Percentiles rank a stretch among this genome's conserved stretches.
These are phyloP conservation scores for Zelostemma sp. DNA, from an alignment of 1,140 invertebrate genomes.

Conservation along the genomic window DNA sequence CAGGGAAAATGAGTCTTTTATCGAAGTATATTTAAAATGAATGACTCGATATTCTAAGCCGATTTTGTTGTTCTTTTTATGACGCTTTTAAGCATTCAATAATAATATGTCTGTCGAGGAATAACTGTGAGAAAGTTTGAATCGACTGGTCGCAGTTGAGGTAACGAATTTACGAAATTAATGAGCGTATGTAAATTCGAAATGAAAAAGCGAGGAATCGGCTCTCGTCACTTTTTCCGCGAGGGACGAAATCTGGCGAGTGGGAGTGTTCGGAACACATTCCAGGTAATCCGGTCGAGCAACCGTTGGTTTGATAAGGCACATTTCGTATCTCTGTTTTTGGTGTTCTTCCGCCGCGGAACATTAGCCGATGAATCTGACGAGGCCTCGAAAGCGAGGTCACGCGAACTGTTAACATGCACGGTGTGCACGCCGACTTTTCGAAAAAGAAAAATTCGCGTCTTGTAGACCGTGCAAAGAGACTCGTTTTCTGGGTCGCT, in stretches of 20 bases:
- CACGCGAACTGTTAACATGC: conserved; percentile 19
- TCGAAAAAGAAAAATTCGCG: conserved; percentile 12
- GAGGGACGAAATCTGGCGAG: not conserved
- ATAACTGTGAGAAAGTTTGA: no score
- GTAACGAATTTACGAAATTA: no score
- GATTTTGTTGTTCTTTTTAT: no score
- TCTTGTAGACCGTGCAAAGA: conserved; percentile 20
- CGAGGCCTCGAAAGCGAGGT: conserved; percentile 30
- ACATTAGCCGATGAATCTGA: conserved; percentile 29
- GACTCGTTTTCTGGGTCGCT: conserved; percentile 21
- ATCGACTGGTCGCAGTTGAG: no score
- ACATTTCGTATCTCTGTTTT: conserved; percentile 4
- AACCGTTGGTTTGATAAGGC: conserved; percentile 16
- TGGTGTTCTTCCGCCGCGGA: conserved; percentile 1
- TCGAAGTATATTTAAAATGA: no score
- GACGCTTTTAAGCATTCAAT: no score
- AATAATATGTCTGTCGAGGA: no score
- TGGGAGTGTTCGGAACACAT: not conserved
- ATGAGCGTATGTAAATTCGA: no score
- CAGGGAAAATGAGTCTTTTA: no score
- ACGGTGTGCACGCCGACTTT: conserved; percentile 17
- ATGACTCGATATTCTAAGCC: no score
- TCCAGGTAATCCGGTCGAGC: conserved; percentile 5
- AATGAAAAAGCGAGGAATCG: no score
- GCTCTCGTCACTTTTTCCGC: no score